A percentile compares a stretch with the other conserved stretches of the same genome.
Conservation (phyloP, 2,888 invertebrate species). For the Cetonia aurata region DNA sequence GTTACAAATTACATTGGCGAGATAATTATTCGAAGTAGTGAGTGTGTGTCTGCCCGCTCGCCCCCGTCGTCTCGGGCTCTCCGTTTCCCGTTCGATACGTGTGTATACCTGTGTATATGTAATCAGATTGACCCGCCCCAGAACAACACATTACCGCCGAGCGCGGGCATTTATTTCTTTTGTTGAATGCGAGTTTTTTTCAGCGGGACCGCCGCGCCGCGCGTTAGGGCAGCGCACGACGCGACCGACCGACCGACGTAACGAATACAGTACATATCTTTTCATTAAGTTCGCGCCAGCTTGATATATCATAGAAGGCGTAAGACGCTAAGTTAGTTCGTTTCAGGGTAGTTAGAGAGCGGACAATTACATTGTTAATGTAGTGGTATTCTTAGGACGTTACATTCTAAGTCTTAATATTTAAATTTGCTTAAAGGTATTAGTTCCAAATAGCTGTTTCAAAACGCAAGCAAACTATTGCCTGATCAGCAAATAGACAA, state of each 20-base stretch:
- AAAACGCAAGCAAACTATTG: too few species aligned
- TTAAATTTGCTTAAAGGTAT: too few species aligned
- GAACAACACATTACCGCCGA: conserved; percentile 62
- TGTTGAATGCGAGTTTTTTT: conserved; percentile 61
- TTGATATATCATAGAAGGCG: conserved; percentile 61
- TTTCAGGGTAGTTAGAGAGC: conserved; percentile 56
- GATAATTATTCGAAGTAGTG: conserved; percentile 61
- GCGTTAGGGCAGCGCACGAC: conserved; percentile 53
- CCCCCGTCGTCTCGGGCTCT: background rate
- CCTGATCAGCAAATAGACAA: too few species aligned
- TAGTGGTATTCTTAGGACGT: too few species aligned
- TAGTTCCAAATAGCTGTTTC: too few species aligned
- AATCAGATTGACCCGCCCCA: conserved; percentile 64
- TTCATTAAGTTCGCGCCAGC: conserved; percentile 64
- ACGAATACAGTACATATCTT: conserved; percentile 66
- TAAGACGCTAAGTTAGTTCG: conserved; percentile 55
- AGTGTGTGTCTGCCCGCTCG: background rate
- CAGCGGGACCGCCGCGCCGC: conserved; percentile 43
- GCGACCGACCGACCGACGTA: conserved; percentile 62
- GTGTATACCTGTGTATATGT: conserved; percentile 53
- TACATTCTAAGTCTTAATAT: too few species aligned
- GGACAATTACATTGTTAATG: too few species aligned
- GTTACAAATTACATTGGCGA: conserved; percentile 63
- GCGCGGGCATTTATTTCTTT: conserved; percentile 57
- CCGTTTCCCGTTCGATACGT: background rate